Evolutionary conservation across 2,888 invertebrate genomes (phyloP).

Genomic region (Zaprionus obscuricornis): DNA sequence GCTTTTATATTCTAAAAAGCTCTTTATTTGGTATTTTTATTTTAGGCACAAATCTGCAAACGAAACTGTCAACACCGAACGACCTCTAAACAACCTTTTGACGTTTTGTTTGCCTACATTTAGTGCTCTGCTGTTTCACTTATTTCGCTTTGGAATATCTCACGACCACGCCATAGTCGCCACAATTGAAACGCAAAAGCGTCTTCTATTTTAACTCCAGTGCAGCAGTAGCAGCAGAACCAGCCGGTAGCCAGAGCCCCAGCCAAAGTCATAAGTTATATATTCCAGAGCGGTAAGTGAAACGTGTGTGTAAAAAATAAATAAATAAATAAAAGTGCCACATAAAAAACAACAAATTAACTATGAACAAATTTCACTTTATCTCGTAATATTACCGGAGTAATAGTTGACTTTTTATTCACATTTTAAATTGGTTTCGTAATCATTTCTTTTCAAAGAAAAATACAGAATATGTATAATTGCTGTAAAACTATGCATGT

Average conservation of each 20-base stretch:
- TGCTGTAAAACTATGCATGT: conserved; percentile 15
- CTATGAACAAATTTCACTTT: conserved; percentile 8
- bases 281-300: conserved; percentile 72
- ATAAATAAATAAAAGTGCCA: conserved; percentile 21
- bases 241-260: conserved; percentile 65
- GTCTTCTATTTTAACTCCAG: conserved; percentile 80
- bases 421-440: conserved; percentile 43
- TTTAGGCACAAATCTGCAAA: conserved; percentile 45
- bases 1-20: conserved; percentile 43
- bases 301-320: conserved; percentile 21
- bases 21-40: conserved; percentile 44
- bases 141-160: conserved; percentile 74
- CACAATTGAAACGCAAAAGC: conserved; percentile 62
- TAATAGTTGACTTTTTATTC: conserved; percentile 8
- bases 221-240: conserved; percentile 80
- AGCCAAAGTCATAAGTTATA: conserved; percentile 50
- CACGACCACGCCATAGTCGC: conserved; percentile 53
- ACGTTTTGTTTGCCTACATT: conserved; percentile 69
- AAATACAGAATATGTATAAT: conserved; percentile 24
- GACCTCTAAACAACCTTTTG: conserved; percentile 82
- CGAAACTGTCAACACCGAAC: conserved; percentile 62
- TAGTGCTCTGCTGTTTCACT: conserved; percentile 47
- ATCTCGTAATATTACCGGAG: conserved; percentile 46
- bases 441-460: conserved; percentile 35
- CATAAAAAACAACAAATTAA: conserved; percentile 14